phyloP scores from a whole-genome alignment of 2,113 vertebrate species.

The Corynorhinus townsendii region DNA sequence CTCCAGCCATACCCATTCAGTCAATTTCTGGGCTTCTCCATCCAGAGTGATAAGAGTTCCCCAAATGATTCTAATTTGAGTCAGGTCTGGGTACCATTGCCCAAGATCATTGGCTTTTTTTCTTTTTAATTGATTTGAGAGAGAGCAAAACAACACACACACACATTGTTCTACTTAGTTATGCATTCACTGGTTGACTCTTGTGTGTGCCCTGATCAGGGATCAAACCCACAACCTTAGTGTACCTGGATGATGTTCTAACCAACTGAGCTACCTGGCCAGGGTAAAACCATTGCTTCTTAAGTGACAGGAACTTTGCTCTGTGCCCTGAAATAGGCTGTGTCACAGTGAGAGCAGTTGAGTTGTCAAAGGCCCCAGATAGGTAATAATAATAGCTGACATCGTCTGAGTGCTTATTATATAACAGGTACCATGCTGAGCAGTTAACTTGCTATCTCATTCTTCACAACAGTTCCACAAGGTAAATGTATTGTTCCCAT shows the following conservation, averaged over 20 bases:
- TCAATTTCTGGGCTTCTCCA: neutral
- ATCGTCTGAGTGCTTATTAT: neutral
- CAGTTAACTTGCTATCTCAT: neutral
- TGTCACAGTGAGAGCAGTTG: neutral
- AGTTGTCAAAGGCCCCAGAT: neutral
- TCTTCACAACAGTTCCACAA: neutral
- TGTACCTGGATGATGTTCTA: neutral
- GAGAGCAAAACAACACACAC: neutral
- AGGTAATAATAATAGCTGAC: neutral
- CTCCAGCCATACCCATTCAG: neutral
- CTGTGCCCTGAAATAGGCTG: neutral
- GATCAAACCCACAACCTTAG: neutral
- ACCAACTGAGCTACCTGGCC: neutral
- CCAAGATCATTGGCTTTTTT: neutral
- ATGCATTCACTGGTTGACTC: neutral
- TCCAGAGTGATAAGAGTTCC: neutral
- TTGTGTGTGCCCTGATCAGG: neutral
- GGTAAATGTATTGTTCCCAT: neutral
- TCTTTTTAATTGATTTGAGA: neutral
- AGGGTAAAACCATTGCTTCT: neutral
- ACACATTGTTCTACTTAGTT: neutral
- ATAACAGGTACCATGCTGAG: neutral
- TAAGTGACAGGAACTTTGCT: neutral
- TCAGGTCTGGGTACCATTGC: neutral
- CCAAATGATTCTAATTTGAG: neutral